Base-by-base conservation (phyloP, 2,888 invertebrate species). In the Oscheius sp. region DNA sequence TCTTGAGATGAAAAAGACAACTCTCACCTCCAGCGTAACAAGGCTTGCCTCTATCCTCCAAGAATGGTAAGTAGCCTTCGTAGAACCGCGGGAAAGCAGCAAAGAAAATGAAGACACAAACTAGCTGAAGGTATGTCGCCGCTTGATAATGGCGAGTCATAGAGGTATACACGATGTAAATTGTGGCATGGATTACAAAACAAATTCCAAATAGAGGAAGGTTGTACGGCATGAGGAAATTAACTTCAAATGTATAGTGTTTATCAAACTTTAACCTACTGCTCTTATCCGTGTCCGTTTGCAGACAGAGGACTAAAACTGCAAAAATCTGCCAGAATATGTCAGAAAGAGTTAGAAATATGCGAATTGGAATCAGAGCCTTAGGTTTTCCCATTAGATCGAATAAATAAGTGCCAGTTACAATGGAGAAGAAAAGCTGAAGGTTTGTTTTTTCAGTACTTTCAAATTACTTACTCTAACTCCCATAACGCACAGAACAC, bases 381-480 rank as follows among this genome's bases (percentile, higher is more conserved):
- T 20, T 25, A 4, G 12, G 20, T 5, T 48, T 25, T n/a, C 23
- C 48, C 29, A 52, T 10, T 27, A 27, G 25, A 2, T 20, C 5
- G 25, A 25, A 10, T 6, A 55, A 33, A 33, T 23, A 55, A n/a
- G 20, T 2, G 5, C 55, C 55, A 10, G 20, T 17, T 20, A 55
- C 37, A 10, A 34, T 55, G 20, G 55, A 34, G 20, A 34, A 55
- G 33, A 55, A 55, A n/a, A 55, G 34, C 55, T 55, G 20, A 55
- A 33, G 20, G 5, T 5, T 12, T 34, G 10, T 55, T 1, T 6
- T 25, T 1, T 6, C 12, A 20, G 5, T 0, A 5, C 3, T 20
- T n/a, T n/a, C n/a, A 23, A 48, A 0, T 20, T 23, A 25, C 48
- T 5, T 25, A 48, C 48, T 33, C 55, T 15, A 6, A 29, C 17